phyloP scores from a whole-genome alignment of 2,113 vertebrate genomes.

The Gallinago media region DNA sequence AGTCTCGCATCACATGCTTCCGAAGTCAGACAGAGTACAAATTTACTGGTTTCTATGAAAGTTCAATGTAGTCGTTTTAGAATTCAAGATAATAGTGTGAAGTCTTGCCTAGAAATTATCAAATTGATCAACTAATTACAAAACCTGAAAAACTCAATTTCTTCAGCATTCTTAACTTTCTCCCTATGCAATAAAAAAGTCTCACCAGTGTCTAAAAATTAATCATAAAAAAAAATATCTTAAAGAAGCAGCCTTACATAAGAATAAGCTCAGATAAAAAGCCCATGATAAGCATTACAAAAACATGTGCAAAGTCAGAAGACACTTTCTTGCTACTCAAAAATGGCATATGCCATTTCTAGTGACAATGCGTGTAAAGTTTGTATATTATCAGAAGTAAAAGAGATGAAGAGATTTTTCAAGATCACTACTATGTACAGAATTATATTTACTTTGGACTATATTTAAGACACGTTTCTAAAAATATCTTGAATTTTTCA shows the following conservation, averaged over 20 bases:
- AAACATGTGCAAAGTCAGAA: background rate
- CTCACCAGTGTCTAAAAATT: conserved; percentile 30
- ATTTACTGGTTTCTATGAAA: background rate
- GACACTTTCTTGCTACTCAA: background rate
- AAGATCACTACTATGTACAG: background rate
- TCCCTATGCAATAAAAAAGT: conserved; percentile 24
- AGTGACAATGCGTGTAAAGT: background rate
- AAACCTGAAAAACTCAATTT: background rate
- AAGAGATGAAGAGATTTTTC: conserved; percentile 4
- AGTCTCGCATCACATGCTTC: background rate
- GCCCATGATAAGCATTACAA: background rate
- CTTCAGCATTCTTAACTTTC: conserved; percentile 10
- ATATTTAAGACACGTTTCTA: background rate
- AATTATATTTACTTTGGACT: background rate
- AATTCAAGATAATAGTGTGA: background rate
- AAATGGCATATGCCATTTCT: conserved; percentile 15
- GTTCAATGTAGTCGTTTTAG: background rate
- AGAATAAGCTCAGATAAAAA: conserved; percentile 24
- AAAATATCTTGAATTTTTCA: background rate
- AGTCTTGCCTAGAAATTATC: background rate
- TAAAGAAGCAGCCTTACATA: background rate
- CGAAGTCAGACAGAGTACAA: background rate
- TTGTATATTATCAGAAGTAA: background rate
- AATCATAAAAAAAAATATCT: conserved; percentile 38
- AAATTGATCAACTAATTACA: background rate